Evolutionary conservation across 2,113 vertebrate genomes (phyloP).

Genomic region (Thamnaconus septentrionalis): DNA sequence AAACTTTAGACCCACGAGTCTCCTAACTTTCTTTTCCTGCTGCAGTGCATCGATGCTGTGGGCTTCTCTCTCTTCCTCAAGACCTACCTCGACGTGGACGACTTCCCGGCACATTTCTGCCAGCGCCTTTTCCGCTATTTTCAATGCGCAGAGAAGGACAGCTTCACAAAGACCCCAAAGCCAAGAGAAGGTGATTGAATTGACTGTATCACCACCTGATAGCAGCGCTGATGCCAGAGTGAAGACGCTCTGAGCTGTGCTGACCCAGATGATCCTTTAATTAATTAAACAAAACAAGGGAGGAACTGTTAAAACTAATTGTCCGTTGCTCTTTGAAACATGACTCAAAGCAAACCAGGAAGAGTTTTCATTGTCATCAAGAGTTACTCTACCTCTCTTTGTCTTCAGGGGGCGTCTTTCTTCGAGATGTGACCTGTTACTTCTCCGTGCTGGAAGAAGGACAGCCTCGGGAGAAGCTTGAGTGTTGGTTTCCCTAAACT

Average conservation of each 20-base stretch:
- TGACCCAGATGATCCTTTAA: too few species aligned
- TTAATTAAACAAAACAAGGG: background rate
- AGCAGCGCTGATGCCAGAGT: too few species aligned
- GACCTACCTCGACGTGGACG: constrained; percentile 83
- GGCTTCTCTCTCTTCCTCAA: constrained; percentile 86
- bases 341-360: too few species aligned
- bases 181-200: constrained; percentile 51
- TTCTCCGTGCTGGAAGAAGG: constrained; percentile 91
- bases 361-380: too few species aligned
- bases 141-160: constrained; percentile 65
- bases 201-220: background rate
- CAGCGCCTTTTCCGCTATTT: constrained; percentile 85
- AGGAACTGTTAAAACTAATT: too few species aligned
- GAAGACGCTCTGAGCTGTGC: background rate
- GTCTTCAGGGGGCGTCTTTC: constrained; percentile 75
- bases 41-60: constrained; percentile 77
- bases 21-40: background rate
- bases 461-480: constrained; percentile 87
- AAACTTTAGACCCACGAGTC: background rate
- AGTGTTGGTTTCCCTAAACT: constrained; percentile 77
- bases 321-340: too few species aligned
- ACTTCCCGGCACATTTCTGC: constrained; percentile 81
- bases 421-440: constrained; percentile 91
- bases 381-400: background rate
- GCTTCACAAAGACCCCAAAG: background rate